Conservation (phyloP, 2,888 invertebrate species). For the Eustalomyia histrio region DNA sequence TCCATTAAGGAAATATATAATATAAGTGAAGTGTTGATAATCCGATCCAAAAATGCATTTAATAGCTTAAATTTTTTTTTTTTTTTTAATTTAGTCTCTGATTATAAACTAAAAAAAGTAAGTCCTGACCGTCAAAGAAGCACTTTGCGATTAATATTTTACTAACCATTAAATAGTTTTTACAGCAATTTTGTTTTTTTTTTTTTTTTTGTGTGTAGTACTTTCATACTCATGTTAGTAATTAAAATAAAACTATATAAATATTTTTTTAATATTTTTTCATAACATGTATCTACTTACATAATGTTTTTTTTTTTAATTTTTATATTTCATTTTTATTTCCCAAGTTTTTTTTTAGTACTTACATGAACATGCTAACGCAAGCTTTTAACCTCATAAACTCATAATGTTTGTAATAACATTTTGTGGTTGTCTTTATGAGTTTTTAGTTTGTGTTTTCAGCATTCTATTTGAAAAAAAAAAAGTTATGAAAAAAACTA, state of each 20-base stretch:
- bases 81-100: too few relatives aligned
- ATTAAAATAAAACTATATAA: background rate
- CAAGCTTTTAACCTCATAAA: constrained; percentile 51
- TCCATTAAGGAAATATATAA: too few relatives aligned
- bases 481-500: constrained; percentile 23
- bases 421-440: constrained; percentile 57
- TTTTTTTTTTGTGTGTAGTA: too few relatives aligned
- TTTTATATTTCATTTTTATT: background rate
- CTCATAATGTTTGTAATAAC: constrained; percentile 53
- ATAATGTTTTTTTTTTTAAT: constrained; percentile 1
- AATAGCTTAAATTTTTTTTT: too few relatives aligned
- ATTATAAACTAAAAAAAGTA: too few relatives aligned
- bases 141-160: background rate
- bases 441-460: constrained; percentile 28
- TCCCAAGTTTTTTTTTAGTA: background rate
- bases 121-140: background rate
- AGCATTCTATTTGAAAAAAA: background rate
- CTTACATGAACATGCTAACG: background rate
- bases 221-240: background rate
- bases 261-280: constrained; percentile 17
- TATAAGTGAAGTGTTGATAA: too few relatives aligned
- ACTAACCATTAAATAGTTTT: constrained; percentile 5
- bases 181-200: background rate
- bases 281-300: too few relatives aligned
- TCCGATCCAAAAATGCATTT: too few relatives aligned